phyloP scores from a whole-genome alignment of 2,113 vertebrate genomes.

The Plotosus lineatus region DNA sequence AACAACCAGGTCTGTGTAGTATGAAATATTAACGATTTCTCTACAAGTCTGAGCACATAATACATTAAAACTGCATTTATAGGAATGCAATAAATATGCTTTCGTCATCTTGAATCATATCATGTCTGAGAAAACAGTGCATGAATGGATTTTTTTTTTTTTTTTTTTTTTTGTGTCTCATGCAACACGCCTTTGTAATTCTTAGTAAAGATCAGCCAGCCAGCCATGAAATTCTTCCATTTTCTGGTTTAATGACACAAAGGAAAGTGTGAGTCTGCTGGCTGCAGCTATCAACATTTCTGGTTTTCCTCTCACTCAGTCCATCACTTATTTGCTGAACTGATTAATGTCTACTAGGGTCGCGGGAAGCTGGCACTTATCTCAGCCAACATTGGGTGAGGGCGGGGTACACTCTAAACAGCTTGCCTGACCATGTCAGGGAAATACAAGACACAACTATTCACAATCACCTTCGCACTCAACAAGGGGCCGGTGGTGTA shows the following conservation, averaged over 20 bases:
- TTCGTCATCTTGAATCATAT: not conserved
- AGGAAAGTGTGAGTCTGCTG: conserved; percentile 2
- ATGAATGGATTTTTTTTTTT: conserved; percentile 1
- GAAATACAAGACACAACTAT: too few species aligned
- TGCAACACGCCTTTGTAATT: conserved; percentile 1
- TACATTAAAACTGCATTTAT: conserved; percentile 39
- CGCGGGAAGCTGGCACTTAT: too few species aligned
- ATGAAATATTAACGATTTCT: conserved; percentile 47
- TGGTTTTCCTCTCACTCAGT: too few species aligned
- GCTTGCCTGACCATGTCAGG: too few species aligned
- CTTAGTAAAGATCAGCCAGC: conserved; percentile 24
- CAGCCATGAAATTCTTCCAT: not conserved
- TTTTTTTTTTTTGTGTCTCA: not conserved
- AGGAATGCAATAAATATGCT: conserved; percentile 19
- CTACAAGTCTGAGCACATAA: conserved; percentile 19
- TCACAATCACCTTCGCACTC: too few species aligned
- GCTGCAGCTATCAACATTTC: too few species aligned
- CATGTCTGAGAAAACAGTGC: conserved; percentile 1
- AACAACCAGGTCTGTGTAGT: not conserved
- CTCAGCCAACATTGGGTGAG: too few species aligned
- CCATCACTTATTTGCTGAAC: too few species aligned
- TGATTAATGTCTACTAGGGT: too few species aligned
- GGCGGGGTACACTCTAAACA: too few species aligned
- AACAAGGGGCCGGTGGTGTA: too few species aligned
- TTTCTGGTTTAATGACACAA: conserved; percentile 2